These are phyloP conservation scores for Halocaridina rubra DNA, from an alignment of 2,888 invertebrate species.

Conservation along the genomic window DNA sequence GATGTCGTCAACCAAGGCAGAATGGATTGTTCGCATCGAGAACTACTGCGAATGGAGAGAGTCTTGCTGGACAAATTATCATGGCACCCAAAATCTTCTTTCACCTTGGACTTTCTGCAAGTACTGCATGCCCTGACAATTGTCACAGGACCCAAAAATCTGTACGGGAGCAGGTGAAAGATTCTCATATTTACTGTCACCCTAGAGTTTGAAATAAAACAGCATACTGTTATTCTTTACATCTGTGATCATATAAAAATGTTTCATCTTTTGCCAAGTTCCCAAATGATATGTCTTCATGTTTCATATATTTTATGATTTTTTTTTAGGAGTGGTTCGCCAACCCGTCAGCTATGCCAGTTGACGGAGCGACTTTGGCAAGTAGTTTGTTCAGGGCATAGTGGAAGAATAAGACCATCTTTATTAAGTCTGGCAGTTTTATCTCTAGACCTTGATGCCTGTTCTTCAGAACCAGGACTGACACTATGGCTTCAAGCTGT, in stretches of 20 bases:
- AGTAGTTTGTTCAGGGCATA: constrained; percentile 41
- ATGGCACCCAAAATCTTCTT: constrained; percentile 63
- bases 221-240: too few species aligned
- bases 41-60: constrained; percentile 69
- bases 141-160: constrained; percentile 65
- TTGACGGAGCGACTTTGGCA: constrained; percentile 65
- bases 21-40: constrained; percentile 68
- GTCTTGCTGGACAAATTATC: constrained; percentile 67
- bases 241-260: too few species aligned
- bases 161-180: not conserved
- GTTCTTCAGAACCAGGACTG: constrained; percentile 33
- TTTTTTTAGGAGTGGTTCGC: constrained; percentile 64
- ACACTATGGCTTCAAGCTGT: constrained; percentile 41
- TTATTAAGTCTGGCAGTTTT: constrained; percentile 68
- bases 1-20: constrained; percentile 68
- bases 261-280: too few species aligned
- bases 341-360: constrained; percentile 67
- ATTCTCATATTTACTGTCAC: too few species aligned
- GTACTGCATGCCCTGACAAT: constrained; percentile 66
- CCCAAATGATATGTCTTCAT: too few species aligned
- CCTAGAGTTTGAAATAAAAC: too few species aligned
- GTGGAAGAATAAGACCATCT: constrained; percentile 66
- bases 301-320: too few species aligned
- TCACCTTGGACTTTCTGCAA: constrained; percentile 68
- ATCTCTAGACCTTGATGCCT: constrained; percentile 66